Evolutionary conservation across 2,888 invertebrate species (phyloP), one percentile per base, ranked within the genome.

Genomic region (Acleris holmiana): DNA sequence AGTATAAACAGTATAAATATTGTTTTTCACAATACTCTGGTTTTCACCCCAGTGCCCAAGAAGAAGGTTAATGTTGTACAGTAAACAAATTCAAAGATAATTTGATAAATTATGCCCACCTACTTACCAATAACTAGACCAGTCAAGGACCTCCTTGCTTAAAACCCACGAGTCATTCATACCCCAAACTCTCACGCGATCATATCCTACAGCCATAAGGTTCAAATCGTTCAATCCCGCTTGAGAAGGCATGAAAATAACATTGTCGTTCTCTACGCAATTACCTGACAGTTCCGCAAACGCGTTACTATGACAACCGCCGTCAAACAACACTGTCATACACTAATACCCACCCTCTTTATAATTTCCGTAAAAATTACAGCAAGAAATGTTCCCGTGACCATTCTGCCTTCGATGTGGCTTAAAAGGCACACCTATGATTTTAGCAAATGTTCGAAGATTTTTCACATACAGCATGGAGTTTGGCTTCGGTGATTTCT

Each of bases 301-400:
- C 67, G 44, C 67, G 85, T 89, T 72, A 60, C 79, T 80, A 85
- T 86, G 73, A 69, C 72, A 76, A 89, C 89, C 48, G 62, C 61
- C 67, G 69, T 80, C 82, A 83, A 90, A 92, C 90, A 91, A 75
- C 76, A 69, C 71, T 86, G 87, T 85, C 91, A 89, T 85, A 79
- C 75, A 77, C 13, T 23, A 76, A 78, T 79, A 80, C 80, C 70
- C 62, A 78, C 76, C 75, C 77, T 76, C 74, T 70, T 80, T 76
- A 76, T 78, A 83, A 74, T 76, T 85, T 79, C 74, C 72, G 73
- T 68, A 73, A 65, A 66, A 68, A 66, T 66, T 58, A 67, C 61
- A 69, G 21, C 48, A 72, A 89, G 88, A 83, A 85, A 89, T 89
- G 88, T 78, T 80, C 78, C 78, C 76, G 79, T 85, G 80, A 84